Evolutionary conservation across 2,888 invertebrate species (phyloP).

Genomic region (Troides helena): DNA sequence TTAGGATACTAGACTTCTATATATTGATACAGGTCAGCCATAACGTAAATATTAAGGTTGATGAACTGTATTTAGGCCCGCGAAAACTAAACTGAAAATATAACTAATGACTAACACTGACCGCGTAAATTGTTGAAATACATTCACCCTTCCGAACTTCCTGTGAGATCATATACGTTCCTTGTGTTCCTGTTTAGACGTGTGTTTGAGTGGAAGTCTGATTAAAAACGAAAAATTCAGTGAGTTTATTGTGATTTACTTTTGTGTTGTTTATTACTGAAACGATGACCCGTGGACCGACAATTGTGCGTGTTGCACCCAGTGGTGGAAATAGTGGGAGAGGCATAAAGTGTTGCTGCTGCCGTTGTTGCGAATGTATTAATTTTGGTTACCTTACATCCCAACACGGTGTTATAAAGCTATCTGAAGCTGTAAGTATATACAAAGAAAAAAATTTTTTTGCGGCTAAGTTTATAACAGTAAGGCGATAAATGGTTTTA

Average conservation of each 20-base stretch:
- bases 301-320: constrained; percentile 70
- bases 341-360: constrained; percentile 86
- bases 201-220: not conserved
- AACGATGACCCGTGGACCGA: constrained; percentile 71
- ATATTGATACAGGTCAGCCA: constrained; percentile 23
- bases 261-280: not conserved
- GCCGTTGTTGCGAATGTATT: constrained; percentile 88
- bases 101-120: constrained; percentile 68
- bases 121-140: constrained; percentile 56
- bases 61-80: constrained; percentile 41
- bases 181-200: constrained; percentile 9
- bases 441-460: too few species aligned
- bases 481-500: too few species aligned
- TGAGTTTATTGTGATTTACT: constrained; percentile 1
- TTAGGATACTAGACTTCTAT: not conserved
- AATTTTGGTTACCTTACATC: constrained; percentile 88
- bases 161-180: constrained; percentile 46
- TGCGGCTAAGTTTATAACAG: too few species aligned
- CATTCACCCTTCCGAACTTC: constrained; percentile 62
- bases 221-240: constrained; percentile 2
- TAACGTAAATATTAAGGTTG: constrained; percentile 33
- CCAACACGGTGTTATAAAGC: constrained; percentile 86
- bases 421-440: constrained; percentile 86
- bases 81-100: constrained; percentile 67
- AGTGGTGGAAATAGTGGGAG: constrained; percentile 55